phyloP scores from a whole-genome alignment of 2,888 invertebrate genomes.

The Watsonalla binaria region DNA sequence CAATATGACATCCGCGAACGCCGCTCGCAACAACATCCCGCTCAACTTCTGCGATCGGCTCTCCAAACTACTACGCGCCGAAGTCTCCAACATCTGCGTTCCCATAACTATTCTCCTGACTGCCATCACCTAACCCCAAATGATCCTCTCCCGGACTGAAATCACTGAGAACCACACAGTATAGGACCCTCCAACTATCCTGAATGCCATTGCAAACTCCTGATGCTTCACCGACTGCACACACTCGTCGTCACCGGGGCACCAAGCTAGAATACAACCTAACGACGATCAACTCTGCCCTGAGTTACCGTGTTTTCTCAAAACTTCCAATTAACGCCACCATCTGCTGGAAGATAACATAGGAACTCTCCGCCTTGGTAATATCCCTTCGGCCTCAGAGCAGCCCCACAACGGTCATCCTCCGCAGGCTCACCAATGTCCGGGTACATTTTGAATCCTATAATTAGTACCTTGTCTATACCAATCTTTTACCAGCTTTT shows the following conservation, averaged over 20 bases:
- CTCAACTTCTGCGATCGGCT: conserved; percentile 66
- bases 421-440: conserved; percentile 67
- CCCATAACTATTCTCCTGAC: conserved; percentile 58
- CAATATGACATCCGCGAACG: conserved; percentile 69
- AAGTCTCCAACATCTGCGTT: conserved; percentile 63
- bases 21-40: conserved; percentile 63
- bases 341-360: conserved; percentile 58
- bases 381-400: conserved; percentile 68
- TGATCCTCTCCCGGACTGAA: conserved; percentile 20
- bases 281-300: conserved; percentile 47
- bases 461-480: conserved; percentile 70
- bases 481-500: conserved; percentile 43
- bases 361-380: conserved; percentile 54
- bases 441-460: conserved; percentile 77
- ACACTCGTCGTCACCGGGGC: conserved; percentile 59
- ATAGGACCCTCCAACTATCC: conserved; percentile 51
- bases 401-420: conserved; percentile 66
- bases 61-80: conserved; percentile 67
- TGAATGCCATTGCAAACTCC: conserved; percentile 51
- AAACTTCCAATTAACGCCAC: conserved; percentile 58
- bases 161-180: conserved; percentile 39
- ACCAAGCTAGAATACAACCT: conserved; percentile 51
- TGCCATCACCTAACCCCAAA: conserved; percentile 67
- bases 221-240: conserved; percentile 65
- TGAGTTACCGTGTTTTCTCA: conserved; percentile 53